Conservation (phyloP, 30 jellyfish, hydroid and myxozoan genomes). For the Cassiopea andromeda region DNA sequence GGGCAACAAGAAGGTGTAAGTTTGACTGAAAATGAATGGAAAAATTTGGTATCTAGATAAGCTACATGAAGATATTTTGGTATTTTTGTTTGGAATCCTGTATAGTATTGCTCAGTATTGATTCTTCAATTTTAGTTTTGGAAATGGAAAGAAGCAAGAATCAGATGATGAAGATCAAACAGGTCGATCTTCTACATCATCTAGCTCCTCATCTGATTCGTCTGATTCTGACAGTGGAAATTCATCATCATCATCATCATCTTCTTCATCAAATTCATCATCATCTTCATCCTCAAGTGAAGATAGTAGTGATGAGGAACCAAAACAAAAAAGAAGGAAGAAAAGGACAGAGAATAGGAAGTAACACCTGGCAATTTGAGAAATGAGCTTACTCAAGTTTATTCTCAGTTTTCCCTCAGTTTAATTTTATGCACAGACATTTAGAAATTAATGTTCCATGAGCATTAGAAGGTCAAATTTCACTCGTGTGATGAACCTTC, state of each 20-base stretch:
- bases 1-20: too few relatives aligned
- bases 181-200: conserved; percentile 8
- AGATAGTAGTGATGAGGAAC: conserved; percentile 26
- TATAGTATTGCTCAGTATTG: neutral
- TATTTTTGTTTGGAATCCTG: neutral
- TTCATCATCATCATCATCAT: conserved; percentile 50
- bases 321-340: conserved; percentile 30
- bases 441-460: too few relatives aligned
- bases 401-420: too few relatives aligned
- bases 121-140: neutral
- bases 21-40: too few relatives aligned
- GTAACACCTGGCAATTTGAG: too few relatives aligned
- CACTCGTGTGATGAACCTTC: too few relatives aligned
- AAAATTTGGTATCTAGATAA: too few relatives aligned
- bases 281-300: conserved; percentile 47
- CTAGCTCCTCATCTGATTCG: conserved; percentile 42
- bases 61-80: neutral
- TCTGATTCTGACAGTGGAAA: conserved; percentile 51
- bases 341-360: neutral
- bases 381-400: too few relatives aligned
- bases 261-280: conserved; percentile 37
- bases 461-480: too few relatives aligned
- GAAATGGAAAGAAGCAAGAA: conserved; percentile 13
- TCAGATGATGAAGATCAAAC: conserved; percentile 17
- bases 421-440: too few relatives aligned